A percentile compares a stretch with the other conserved stretches of the same genome.
Conservation (phyloP, 2,888 invertebrate genomes). For the Caenorhabditis plicata region DNA sequence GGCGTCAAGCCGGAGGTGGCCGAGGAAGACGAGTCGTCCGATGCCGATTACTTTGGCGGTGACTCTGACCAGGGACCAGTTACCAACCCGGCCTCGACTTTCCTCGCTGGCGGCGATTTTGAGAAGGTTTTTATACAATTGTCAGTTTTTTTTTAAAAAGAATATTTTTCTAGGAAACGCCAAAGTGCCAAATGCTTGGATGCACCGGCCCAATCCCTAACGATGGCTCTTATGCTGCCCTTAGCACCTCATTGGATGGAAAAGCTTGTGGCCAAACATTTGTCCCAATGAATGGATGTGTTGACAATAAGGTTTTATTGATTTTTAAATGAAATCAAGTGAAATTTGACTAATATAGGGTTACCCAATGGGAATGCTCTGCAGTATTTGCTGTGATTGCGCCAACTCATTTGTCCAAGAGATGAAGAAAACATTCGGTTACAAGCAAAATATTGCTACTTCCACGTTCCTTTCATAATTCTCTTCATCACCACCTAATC, state of each 20-base stretch:
- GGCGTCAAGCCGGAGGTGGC: too few species aligned
- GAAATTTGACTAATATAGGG: conserved; percentile 19
- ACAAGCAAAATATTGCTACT: conserved; percentile 23
- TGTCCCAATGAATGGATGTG: conserved; percentile 56
- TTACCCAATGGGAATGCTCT: conserved; percentile 61
- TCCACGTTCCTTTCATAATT: neutral
- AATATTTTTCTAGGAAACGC: too few species aligned
- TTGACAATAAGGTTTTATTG: conserved; percentile 30
- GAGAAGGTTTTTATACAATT: too few species aligned
- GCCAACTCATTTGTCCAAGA: conserved; percentile 45
- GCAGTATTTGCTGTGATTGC: conserved; percentile 61
- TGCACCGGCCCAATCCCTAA: conserved; percentile 59
- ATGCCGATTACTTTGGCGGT: conserved; percentile 30
- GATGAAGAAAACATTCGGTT: conserved; percentile 56
- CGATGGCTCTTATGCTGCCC: conserved; percentile 48
- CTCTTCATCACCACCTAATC: too few species aligned
- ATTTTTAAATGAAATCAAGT: neutral
- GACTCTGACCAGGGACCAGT: conserved; percentile 27
- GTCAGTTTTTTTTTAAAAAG: too few species aligned
- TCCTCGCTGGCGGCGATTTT: conserved; percentile 51
- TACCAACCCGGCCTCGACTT: conserved; percentile 56
- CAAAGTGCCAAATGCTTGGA: conserved; percentile 55
- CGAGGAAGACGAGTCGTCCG: conserved; percentile 23
- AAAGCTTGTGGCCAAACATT: conserved; percentile 55
- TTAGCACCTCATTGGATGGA: conserved; percentile 18